Evolutionary conservation across 2,888 invertebrate genomes (phyloP).

Genomic region (Noctua comes): DNA sequence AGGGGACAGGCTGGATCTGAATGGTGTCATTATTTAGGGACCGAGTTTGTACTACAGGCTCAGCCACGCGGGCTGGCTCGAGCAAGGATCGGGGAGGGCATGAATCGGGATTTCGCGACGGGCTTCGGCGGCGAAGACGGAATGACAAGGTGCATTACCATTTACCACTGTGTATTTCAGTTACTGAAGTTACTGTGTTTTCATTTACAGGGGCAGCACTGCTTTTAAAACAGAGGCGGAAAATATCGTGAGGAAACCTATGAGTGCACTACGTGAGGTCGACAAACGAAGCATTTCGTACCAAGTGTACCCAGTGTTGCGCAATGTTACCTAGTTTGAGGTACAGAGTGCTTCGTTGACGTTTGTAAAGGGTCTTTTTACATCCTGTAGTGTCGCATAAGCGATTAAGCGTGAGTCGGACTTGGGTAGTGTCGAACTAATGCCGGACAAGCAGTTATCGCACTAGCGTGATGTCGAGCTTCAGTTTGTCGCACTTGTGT

Average conservation of each 20-base stretch:
- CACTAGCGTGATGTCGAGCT: neutral
- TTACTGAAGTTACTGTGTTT: neutral
- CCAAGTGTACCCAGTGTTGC: neutral
- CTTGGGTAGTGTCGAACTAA: no score
- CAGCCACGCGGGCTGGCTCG: no score
- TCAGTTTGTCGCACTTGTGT: neutral
- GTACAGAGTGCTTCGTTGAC: neutral
- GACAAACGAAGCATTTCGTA: neutral
- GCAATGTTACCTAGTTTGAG: neutral
- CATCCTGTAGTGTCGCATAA: no score
- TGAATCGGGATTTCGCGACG: no score
- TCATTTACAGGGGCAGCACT: neutral
- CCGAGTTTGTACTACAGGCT: no score
- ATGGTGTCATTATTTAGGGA: no score
- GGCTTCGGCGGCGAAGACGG: no score
- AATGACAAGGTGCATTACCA: neutral
- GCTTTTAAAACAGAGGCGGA: neutral
- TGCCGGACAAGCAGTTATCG: neutral
- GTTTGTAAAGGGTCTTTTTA: neutral
- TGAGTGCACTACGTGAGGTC: neutral
- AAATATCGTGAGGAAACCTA: neutral
- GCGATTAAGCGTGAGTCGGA: no score
- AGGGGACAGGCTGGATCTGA: no score
- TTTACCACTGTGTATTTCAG: neutral
- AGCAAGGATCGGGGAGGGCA: no score